Percentiles rank a stretch among this genome's conserved stretches.
These are phyloP conservation scores for Lathamus discolor DNA, from an alignment of 2,113 vertebrate genomes.

Conservation along the genomic window DNA sequence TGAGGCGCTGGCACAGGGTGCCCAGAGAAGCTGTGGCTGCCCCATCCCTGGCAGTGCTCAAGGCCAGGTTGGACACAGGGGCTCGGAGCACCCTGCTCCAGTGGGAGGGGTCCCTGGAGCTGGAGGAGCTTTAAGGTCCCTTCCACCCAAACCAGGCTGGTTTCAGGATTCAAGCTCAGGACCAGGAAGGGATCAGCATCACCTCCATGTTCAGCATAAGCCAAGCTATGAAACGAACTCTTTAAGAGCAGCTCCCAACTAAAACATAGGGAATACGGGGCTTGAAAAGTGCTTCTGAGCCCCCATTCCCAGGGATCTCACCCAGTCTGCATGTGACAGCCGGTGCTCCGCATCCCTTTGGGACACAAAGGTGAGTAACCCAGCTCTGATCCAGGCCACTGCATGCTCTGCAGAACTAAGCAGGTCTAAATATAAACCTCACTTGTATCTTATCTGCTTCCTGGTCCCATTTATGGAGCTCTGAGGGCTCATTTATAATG, in stretches of 20 bases:
- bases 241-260: background rate
- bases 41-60: too few relatives aligned
- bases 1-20: too few relatives aligned
- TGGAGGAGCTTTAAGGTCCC: background rate
- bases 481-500: accelerated
- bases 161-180: background rate
- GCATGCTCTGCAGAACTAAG: accelerated
- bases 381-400: background rate
- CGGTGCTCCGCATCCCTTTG: background rate
- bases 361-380: background rate
- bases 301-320: accelerated
- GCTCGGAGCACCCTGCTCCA: background rate
- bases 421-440: background rate
- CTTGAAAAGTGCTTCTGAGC: accelerated
- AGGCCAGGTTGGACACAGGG: too few relatives aligned
- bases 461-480: accelerated
- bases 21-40: too few relatives aligned
- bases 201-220: accelerated
- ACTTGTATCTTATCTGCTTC: background rate
- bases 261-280: accelerated
- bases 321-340: accelerated
- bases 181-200: background rate
- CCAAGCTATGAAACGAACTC: background rate
- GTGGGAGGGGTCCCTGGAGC: background rate
- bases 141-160: background rate